A percentile compares a stretch with the other conserved stretches of the same genome.
Conservation (phyloP, 2,113 vertebrate species). For the Hippocampus zosterae region DNA sequence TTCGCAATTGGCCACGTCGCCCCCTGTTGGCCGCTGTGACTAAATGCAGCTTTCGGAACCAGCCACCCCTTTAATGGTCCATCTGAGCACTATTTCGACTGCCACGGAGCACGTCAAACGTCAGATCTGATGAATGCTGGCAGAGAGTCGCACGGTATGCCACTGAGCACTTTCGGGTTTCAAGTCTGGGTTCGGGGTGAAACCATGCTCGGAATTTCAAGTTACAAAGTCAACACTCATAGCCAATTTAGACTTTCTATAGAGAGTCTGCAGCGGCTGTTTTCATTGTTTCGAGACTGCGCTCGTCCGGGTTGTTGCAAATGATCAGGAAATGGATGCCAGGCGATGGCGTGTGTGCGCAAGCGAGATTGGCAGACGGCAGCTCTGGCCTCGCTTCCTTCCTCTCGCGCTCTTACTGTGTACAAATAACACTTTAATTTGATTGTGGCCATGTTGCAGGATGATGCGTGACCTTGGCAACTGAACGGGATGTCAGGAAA, state of each 20-base stretch:
- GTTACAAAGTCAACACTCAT: too few relatives aligned
- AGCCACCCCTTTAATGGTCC: too few relatives aligned
- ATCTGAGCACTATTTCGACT: too few relatives aligned
- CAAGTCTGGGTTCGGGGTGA: too few relatives aligned
- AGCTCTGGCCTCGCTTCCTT: neutral
- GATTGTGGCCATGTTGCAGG: conserved; percentile 7
- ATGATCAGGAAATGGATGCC: neutral
- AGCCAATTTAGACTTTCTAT: too few relatives aligned
- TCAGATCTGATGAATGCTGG: too few relatives aligned
- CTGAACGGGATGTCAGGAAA: neutral
- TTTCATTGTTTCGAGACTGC: neutral
- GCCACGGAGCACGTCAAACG: too few relatives aligned
- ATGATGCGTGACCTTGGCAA: neutral
- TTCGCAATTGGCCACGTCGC: neutral
- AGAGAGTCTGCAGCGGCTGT: neutral
- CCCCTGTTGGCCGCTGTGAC: neutral
- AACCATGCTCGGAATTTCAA: too few relatives aligned
- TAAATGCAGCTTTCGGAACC: neutral
- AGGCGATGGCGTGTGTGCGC: neutral
- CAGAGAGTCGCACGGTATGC: too few relatives aligned
- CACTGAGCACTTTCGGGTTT: too few relatives aligned
- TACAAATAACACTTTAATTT: conserved; percentile 9
- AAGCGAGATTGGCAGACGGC: neutral
- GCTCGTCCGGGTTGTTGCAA: neutral
- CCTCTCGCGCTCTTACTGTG: neutral